Percentiles rank a stretch among this genome's conserved stretches.
Conservation (phyloP, 1,140 invertebrate species). For the Drosophila teissieri region DNA sequence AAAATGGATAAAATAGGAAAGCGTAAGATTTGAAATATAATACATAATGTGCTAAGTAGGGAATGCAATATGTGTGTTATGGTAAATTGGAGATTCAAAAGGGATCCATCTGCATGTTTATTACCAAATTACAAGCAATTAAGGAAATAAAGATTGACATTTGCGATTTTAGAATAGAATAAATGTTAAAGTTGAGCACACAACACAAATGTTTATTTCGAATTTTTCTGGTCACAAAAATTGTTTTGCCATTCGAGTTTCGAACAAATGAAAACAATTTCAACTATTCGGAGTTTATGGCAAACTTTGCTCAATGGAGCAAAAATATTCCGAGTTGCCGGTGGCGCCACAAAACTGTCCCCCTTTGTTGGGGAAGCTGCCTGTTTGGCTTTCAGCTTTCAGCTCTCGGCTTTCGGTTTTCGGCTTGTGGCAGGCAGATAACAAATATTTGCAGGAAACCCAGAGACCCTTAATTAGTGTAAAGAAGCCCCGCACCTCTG, state of each 20-base stretch:
- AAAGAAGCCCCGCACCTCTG: constrained; percentile 63
- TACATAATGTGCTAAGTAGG: background rate
- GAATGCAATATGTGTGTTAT: too few relatives aligned
- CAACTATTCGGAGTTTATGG: constrained; percentile 73
- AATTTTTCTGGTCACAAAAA: constrained; percentile 30
- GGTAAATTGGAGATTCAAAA: too few relatives aligned
- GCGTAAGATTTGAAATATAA: background rate
- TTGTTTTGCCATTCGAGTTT: constrained; percentile 46
- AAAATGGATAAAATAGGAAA: background rate
- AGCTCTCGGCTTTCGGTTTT: constrained; percentile 42
- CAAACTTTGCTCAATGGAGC: constrained; percentile 70
- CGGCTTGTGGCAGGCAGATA: constrained; percentile 64
- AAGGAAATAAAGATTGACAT: background rate
- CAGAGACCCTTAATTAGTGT: constrained; percentile 83
- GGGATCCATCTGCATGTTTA: background rate
- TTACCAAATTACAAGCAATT: too few relatives aligned
- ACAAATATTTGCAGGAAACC: constrained; percentile 83
- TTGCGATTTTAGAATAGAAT: background rate
- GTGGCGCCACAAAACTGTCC: constrained; percentile 75
- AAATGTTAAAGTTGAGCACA: background rate
- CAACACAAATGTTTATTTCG: constrained; percentile 32
- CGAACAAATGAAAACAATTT: constrained; percentile 70
- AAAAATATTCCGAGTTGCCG: constrained; percentile 54
- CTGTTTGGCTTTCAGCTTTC: constrained; percentile 50
- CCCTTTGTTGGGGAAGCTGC: constrained; percentile 56